Conservation (phyloP, 2,113 vertebrate species). For the Danio rerio region GRCz12tu NC_133180.1:9223501-9224000, state of each 20-base stretch:
- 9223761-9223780: too few species aligned
- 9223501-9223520: too few species aligned
- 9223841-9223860: neutral
- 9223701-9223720: too few species aligned
- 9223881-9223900: neutral
- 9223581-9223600: too few species aligned
- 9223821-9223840: neutral
- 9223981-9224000: neutral
- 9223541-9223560: too few species aligned
- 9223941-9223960: neutral
- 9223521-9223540: too few species aligned
- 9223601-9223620: too few species aligned
- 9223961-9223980: neutral
- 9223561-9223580: too few species aligned
- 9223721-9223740: neutral
- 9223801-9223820: constrained; percentile 1
- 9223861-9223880: neutral
- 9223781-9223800: neutral
- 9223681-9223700: too few species aligned
- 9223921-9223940: neutral
- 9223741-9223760: neutral
- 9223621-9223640: too few species aligned
- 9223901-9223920: neutral
- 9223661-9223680: too few species aligned
- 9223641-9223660: too few species aligned